Evolutionary conservation across 2,888 invertebrate species (phyloP).

Genomic region (Lordiphosa fenestrarum): DNA sequence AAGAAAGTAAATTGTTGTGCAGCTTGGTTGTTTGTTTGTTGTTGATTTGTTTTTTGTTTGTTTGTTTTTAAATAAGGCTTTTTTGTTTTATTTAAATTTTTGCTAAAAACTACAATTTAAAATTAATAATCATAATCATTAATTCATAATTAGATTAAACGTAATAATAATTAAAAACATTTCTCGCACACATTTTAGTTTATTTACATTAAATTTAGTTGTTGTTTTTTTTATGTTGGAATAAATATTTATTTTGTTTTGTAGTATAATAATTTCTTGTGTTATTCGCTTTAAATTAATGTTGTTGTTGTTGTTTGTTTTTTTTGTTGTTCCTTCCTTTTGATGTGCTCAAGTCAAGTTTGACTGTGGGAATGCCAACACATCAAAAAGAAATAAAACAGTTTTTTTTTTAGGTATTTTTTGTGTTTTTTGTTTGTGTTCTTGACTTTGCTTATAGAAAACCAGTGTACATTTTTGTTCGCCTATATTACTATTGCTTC

Average conservation of each 20-base stretch:
- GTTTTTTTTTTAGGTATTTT: not conserved
- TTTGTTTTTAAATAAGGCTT: slow-evolving; percentile 66
- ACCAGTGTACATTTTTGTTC: slow-evolving; percentile 36
- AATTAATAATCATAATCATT: slow-evolving; percentile 60
- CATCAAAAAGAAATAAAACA: slow-evolving; percentile 3
- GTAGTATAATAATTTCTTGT: slow-evolving; percentile 30
- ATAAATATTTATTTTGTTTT: slow-evolving; percentile 56
- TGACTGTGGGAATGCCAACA: slow-evolving; percentile 5
- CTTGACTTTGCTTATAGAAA: slow-evolving; percentile 41
- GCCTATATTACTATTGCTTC: slow-evolving; percentile 34
- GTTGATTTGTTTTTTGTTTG: slow-evolving; percentile 1
- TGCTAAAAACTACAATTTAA: slow-evolving; percentile 72
- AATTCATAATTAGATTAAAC: slow-evolving; percentile 67
- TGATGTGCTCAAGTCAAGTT: slow-evolving; percentile 3
- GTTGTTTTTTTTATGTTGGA: slow-evolving; percentile 45
- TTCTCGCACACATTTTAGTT: slow-evolving; percentile 37
- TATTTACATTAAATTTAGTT: slow-evolving; percentile 54
- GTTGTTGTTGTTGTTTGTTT: slow-evolving; percentile 1
- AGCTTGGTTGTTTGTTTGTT: slow-evolving; percentile 17
- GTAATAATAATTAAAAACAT: slow-evolving; percentile 65
- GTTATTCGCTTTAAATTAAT: slow-evolving; percentile 16
- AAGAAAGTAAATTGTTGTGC: slow-evolving; percentile 45
- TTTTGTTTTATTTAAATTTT: slow-evolving; percentile 71
- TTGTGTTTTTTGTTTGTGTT: slow-evolving; percentile 16
- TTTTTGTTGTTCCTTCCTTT: not conserved